Conservation (phyloP, 2,797 vertebrate species). For the Adrianichthys oophorus region DNA sequence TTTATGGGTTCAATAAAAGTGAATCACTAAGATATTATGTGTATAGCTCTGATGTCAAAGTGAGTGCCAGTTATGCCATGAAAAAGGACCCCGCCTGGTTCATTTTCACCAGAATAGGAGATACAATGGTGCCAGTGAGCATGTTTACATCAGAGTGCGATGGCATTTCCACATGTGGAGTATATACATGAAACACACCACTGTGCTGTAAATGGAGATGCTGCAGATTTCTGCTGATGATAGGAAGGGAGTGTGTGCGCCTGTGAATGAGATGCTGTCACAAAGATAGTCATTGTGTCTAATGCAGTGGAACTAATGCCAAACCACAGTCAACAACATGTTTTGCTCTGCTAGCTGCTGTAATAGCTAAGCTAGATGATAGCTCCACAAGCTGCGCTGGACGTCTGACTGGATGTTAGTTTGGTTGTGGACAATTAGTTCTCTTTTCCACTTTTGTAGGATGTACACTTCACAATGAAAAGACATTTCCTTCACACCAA, state of each 20-base stretch:
- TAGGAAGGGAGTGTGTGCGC: constrained; percentile 18
- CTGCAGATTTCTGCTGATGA: constrained; percentile 28
- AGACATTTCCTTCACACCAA: not conserved
- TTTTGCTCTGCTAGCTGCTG: constrained; percentile 71
- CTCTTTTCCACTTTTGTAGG: not conserved
- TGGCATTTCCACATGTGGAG: constrained; percentile 28
- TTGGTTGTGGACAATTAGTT: constrained; percentile 41
- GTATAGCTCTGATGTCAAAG: constrained; percentile 16
- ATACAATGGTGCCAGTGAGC: constrained; percentile 18
- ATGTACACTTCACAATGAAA: constrained; percentile 2
- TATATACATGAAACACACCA: constrained; percentile 32
- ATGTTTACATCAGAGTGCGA: constrained; percentile 15
- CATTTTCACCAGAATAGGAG: constrained; percentile 14
- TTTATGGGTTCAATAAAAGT: too few relatives aligned
- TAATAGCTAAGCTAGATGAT: constrained; percentile 66
- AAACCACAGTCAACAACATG: constrained; percentile 70
- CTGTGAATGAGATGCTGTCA: constrained; percentile 64
- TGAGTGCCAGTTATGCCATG: constrained; percentile 27
- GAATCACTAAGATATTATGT: constrained; percentile 18
- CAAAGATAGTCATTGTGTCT: constrained; percentile 70
- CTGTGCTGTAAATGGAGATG: constrained; percentile 53
- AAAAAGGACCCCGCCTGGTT: constrained; percentile 12
- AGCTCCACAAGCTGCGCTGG: constrained; percentile 45
- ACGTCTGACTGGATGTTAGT: constrained; percentile 43
- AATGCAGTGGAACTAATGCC: constrained; percentile 75